Conservation (phyloP, 2,888 invertebrate species). For the Hoplodrina ambigua region DNA sequence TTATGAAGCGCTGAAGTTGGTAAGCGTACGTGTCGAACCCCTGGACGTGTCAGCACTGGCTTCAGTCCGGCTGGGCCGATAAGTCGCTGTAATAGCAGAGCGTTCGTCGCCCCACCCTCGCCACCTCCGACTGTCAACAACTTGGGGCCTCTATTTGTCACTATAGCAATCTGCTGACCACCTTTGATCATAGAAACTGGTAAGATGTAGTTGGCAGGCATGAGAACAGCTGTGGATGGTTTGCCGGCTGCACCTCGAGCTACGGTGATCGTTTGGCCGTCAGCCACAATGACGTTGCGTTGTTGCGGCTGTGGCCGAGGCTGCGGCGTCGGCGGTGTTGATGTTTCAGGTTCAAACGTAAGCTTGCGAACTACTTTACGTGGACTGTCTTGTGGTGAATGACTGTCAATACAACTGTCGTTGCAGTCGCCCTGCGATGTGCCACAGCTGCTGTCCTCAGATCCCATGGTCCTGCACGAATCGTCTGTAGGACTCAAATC, state of each 20-base stretch:
- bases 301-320: conserved; percentile 83
- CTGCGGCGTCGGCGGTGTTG: conserved; percentile 76
- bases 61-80: conserved; percentile 92
- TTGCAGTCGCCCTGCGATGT: conserved; percentile 90
- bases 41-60: conserved; percentile 88
- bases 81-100: conserved; percentile 92
- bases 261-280: conserved; percentile 92
- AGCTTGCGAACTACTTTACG: conserved; percentile 85
- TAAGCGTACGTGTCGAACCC: conserved; percentile 89
- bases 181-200: conserved; percentile 94
- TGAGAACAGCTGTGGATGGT: conserved; percentile 92
- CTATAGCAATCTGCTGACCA: conserved; percentile 93
- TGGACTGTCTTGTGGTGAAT: conserved; percentile 90
- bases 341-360: conserved; percentile 84
- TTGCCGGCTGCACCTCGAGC: conserved; percentile 91
- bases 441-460: conserved; percentile 94
- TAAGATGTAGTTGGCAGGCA: conserved; percentile 93
- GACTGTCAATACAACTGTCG: conserved; percentile 88
- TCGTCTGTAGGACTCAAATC: conserved; percentile 92
- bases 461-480: conserved; percentile 92
- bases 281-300: conserved; percentile 91
- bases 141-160: conserved; percentile 92
- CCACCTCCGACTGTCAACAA: conserved; percentile 85
- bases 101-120: conserved; percentile 90
- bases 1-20: conserved; percentile 86